A percentile compares a stretch with the other conserved stretches of the same genome.
These are phyloP conservation scores for Nomada fucata DNA, from an alignment of 2,888 invertebrate species.

Conservation along the genomic window DNA sequence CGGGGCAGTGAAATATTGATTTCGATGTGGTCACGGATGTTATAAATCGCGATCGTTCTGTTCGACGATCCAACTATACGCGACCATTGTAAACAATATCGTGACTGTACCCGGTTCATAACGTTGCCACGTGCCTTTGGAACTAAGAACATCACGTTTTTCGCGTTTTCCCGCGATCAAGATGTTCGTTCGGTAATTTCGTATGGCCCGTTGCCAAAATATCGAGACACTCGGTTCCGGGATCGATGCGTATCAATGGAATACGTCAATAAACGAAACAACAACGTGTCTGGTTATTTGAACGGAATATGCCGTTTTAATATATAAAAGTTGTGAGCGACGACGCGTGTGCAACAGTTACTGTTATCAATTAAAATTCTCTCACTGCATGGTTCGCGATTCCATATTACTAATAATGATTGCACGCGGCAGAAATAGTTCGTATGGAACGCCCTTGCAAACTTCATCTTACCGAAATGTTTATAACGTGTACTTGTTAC, in stretches of 20 bases:
- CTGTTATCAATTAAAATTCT: neutral
- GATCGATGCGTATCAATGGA: constrained; percentile 12
- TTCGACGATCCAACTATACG: constrained; percentile 56
- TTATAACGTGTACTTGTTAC: constrained; percentile 62
- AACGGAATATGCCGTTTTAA: neutral
- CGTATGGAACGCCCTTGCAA: constrained; percentile 41
- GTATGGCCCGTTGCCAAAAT: constrained; percentile 50
- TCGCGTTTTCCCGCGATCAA: constrained; percentile 35
- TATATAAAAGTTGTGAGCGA: neutral
- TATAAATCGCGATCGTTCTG: constrained; percentile 25
- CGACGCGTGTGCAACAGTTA: neutral
- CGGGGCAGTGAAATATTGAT: neutral
- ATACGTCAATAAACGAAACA: constrained; percentile 40
- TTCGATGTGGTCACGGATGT: neutral
- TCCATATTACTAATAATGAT: constrained; percentile 22
- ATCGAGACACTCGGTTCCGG: constrained; percentile 44
- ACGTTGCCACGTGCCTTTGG: constrained; percentile 43
- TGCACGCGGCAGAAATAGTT: neutral
- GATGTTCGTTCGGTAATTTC: constrained; percentile 25
- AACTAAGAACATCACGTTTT: constrained; percentile 43
- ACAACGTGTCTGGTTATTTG: neutral
- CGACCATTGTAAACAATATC: constrained; percentile 55
- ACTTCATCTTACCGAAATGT: constrained; percentile 51
- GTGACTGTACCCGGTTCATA: constrained; percentile 26
- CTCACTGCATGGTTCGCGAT: neutral